Evolutionary conservation across 92 coral and sea anemone species (phyloP), one percentile per base, ranked within the genome.

Genomic region (Isaurus tuberculatus): DNA sequence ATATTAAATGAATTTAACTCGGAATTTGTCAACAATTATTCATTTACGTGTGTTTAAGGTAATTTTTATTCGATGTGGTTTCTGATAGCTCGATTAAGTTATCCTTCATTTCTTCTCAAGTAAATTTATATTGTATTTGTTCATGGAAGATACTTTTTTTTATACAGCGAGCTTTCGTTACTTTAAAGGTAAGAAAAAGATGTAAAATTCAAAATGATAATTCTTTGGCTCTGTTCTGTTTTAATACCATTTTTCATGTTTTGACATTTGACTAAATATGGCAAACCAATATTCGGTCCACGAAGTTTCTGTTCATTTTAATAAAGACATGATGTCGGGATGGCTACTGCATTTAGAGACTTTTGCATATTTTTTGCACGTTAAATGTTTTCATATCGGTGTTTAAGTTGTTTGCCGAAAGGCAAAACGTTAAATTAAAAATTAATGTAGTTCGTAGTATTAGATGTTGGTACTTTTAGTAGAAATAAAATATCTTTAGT

Each of bases 171-270:
- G 63, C 23, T 55, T 55, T 17, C 63, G 23, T 55, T 4, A 20
- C 33, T 28, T n/a, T 25, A 9, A 28, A 25, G 68, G 8, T 9
- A 23, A 28, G 16, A 63, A 63, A 14, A 63, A 27, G 2, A 10
- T 63, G 17, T 33, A 67, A 6, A 22, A 34, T 25, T 72, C 43
- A 22, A 72, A 43, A 26, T 2, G 7, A 2, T 43, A 22, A 20
- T 72, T 42, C 20, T 10, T 1, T 43, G 32, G 72, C 11, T 34
- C 78, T 25, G 36, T 44, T 72, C 53, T 70, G 34, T 17, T 70
- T 72, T 23, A 72, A 72, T 72, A 22, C 22, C 30, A 72, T 72
- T 72, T 72, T 44, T 53, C 10, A 37, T 48, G 34, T 72, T 72
- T 72, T 43, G 32, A 72, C 25, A 17, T 26, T 36, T 6, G 23